Base-by-base conservation (phyloP, 2,888 invertebrate genomes). In the Tinea pellionella region DNA sequence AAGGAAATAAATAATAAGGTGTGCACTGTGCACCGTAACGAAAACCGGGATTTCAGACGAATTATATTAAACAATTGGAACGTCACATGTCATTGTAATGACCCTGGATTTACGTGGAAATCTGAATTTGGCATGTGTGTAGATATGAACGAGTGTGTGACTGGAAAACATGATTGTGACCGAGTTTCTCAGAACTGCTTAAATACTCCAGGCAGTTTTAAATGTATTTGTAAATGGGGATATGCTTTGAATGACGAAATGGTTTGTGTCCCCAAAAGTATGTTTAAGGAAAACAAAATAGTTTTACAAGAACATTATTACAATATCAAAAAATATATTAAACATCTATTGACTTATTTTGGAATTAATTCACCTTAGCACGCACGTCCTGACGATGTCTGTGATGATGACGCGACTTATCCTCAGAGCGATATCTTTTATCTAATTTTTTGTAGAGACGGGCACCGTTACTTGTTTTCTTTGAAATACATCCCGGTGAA, bases 401-500 rank as follows among this genome's bases (percentile, higher is more conserved):
- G 67, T 89, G 86, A 67, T 91, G 91, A 69, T 92, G 92, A 61
- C 91, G 84, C 1, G 88, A 79, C 61, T 94, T 89, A 66, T 94
- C 94, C 74, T 94, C 93, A 8, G 93, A 94, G n/a, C 94, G 89
- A 76, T 92, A 94, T 66, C 93, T 85, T 69, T 93, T 94, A 69
- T 92, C 93, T 70, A 92, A 89, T 76, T 93, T 95, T 78, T 93
- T 95, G 73, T 94, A 94, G 24, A 94, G 76, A 24, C 91, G 86
- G 56, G 89, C 91, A 61, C 88, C 89, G 61, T 67, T 85, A 2
- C 78, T 69, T 16, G 76, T 72, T 61, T 84, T 84, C 65, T 82
- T 86, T 8, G 73, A 69, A 15, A 73, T 70, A 2, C 67, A 63
- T 18, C 78, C 84, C 4, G 96, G 96, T 0, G 95, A 95, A 75